Evolutionary conservation across 2,797 vertebrate genomes (phyloP), one percentile per base, ranked within the genome.

Genomic region (Xiphorhynchus erythropygius): DNA sequence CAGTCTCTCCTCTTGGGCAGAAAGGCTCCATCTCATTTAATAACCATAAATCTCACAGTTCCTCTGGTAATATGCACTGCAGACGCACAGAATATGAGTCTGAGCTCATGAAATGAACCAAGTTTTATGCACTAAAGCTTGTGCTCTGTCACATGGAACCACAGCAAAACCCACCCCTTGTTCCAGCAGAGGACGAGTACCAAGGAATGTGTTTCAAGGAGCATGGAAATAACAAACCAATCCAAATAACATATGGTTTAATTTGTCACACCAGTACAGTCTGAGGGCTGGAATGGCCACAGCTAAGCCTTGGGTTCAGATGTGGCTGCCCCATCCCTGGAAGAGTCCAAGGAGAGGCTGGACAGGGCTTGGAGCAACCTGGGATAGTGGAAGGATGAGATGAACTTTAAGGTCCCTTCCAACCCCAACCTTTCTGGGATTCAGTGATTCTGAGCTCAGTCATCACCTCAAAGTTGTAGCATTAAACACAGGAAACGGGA

Each of bases 191-290:
- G 21, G 9, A 37, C 0, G 0, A 49, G 30, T 30, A 62, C 18
- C 10, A 39, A 90, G 32, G 33, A 9, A 22, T n/a, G 12, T 2
- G n/a, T 44, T 88, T 77, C 52, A 55, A 1, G 1, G 12, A 85
- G 16, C 24, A 25, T 0, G 4, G 2, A 67, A 80, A 28, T 3
- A 64, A 65, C 9, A 68, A 44, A 82, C 0, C 3, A 18, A 78
- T 44, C 19, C 63, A 56, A 91, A 16, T 4, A 50, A 63, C 19
- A 23, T 0, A 18, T 2, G n/a, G 27, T 15, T 73, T 19, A 22
- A 42, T 69, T 70, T 80, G 39, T 42, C 64, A 46, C 27, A 55
- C 17, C 63, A 57, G 64, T 9, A 13, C 10, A 71, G 3, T 12
- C 13, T 22, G 28, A 24, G 18, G 4, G 28, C 33, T 84, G 70